Evolutionary conservation across 2,888 invertebrate genomes (phyloP), one percentile per base, ranked within the genome.

Genomic region (Dexiosoma caninum): DNA sequence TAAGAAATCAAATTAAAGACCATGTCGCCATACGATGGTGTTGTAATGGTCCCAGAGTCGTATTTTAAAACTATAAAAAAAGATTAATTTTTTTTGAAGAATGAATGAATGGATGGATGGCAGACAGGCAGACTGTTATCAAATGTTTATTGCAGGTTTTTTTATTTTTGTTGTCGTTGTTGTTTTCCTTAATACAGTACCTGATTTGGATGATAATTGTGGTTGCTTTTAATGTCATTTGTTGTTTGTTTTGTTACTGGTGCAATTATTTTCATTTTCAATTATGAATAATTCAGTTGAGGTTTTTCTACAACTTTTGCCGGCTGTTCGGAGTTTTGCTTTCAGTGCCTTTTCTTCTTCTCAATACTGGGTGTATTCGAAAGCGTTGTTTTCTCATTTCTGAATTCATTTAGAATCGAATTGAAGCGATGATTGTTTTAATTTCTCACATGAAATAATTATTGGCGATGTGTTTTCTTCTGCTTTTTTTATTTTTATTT

Each of bases 271-370:
- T 78, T 75, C 74, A 67, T 66, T 82, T 83, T 80, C 83, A 76
- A 82, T 81, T 82, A 82, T 85, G 83, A 84, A 84, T 84, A 76
- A 83, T 81, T 83, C 83, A 83, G 82, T 78, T 67, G 57, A 66
- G 70, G 70, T 77, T 64, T 64, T 69, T 55, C 66, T 66, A 35
- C 55, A 14, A 57, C 40, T 44, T 51, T 44, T 23, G 51, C 70
- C 57, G 70, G 19, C 59, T 51, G 62, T 62, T 35, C 4, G 27
- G 12, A 5, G 59, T 37, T 59, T 69, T 6, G 49, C 30, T n/a
- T n/a, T n/a, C n/a, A n/a, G n/a, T n/a, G n/a, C n/a, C n/a, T 51
- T 70, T 71, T 57, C 44, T 42, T 19, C 46, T 57, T 64, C 12
- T 37, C 6, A 64, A 44, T 27, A 66, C 19, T 19, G 40, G 49